These are phyloP conservation scores for Monomorium pharaonis DNA, from an alignment of 1,140 invertebrate species.

Conservation along the genomic window DNA sequence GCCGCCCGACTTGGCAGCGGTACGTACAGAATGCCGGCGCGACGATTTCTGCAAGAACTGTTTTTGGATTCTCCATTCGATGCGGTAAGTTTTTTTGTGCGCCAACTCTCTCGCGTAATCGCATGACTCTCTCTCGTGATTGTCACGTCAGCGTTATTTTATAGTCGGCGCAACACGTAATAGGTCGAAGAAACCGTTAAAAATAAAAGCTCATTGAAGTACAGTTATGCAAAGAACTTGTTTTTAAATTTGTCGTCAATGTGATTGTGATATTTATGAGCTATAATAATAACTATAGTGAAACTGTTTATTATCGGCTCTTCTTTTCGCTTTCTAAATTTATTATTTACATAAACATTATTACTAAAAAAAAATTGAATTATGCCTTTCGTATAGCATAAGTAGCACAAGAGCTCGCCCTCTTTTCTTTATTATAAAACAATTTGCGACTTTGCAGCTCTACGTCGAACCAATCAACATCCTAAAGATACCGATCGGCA, in stretches of 20 bases:
- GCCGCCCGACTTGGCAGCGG: constrained; percentile 91
- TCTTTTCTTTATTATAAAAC: neutral
- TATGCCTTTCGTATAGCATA: too few species aligned
- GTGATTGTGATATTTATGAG: neutral
- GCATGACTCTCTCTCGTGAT: constrained; percentile 4
- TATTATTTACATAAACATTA: neutral
- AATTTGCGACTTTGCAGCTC: constrained; percentile 66
- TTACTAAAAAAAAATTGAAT: neutral
- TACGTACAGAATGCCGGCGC: constrained; percentile 92
- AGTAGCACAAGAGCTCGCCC: too few species aligned
- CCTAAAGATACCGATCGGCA: constrained; percentile 72
- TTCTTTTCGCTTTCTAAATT: neutral
- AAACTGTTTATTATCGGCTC: neutral
- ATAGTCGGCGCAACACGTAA: neutral
- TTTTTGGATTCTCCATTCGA: constrained; percentile 95
- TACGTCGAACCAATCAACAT: constrained; percentile 77
- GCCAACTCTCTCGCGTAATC: neutral
- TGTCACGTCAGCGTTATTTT: constrained; percentile 8
- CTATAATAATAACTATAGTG: neutral
- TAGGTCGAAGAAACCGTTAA: neutral
- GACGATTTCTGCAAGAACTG: constrained; percentile 96
- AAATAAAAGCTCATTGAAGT: neutral
- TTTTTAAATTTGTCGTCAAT: neutral
- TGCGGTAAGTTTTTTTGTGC: constrained; percentile 75
- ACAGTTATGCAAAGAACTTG: neutral